A percentile compares a stretch with the other conserved stretches of the same genome.
Evolutionary conservation across 2,888 invertebrate genomes (phyloP).

Genomic region (Acronicta alni): DNA sequence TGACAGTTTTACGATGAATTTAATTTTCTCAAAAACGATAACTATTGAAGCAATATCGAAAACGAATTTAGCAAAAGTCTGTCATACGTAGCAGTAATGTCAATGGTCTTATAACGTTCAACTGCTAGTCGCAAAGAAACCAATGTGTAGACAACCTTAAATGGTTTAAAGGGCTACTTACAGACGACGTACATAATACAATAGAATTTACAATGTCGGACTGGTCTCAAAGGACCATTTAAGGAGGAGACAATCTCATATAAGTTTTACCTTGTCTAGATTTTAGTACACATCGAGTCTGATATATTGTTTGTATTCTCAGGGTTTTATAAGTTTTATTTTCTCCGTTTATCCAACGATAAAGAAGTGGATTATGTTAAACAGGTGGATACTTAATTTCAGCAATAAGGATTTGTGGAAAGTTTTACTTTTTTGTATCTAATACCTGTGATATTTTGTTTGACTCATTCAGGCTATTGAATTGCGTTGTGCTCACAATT

Average conservation of each 20-base stretch:
- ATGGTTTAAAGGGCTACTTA: neutral
- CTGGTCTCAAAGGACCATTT: constrained; percentile 45
- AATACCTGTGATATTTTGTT: constrained; percentile 25
- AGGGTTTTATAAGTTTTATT: constrained; percentile 60
- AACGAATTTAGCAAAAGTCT: neutral
- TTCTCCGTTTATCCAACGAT: constrained; percentile 55
- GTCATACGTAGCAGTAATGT: neutral
- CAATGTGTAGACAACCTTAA: neutral
- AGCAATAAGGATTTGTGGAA: constrained; percentile 48
- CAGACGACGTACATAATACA: constrained; percentile 11
- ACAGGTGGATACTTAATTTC: constrained; percentile 56
- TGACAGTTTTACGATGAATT: too few species aligned
- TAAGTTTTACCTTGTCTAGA: constrained; percentile 51
- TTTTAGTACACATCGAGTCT: constrained; percentile 46
- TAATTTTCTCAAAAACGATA: too few species aligned
- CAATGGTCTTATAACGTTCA: neutral
- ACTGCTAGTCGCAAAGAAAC: neutral
- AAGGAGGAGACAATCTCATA: constrained; percentile 36
- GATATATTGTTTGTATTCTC: constrained; percentile 51
- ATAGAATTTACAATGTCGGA: constrained; percentile 41
- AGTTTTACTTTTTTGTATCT: constrained; percentile 18
- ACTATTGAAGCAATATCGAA: too few species aligned
- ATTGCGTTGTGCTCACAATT: neutral
- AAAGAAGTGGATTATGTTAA: constrained; percentile 59
- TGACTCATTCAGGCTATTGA: neutral